Evolutionary conservation across 2,888 invertebrate species (phyloP).

Genomic region (Clitarchus hookeri): DNA sequence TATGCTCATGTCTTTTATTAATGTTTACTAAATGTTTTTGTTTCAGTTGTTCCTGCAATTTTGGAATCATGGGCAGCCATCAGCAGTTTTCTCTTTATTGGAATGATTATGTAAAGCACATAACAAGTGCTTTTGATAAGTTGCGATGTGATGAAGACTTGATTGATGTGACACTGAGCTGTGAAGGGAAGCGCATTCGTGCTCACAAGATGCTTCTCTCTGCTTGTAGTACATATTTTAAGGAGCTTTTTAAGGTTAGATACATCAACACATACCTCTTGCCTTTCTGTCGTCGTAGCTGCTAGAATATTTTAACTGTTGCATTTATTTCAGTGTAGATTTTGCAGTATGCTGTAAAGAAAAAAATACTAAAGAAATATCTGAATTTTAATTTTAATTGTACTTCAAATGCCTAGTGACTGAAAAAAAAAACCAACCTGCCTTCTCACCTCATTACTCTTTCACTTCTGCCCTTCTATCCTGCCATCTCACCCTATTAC

Average conservation of each 20-base stretch:
- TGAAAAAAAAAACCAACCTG: too few species aligned
- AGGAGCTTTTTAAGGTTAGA: slow-evolving; percentile 57
- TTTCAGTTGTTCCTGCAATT: slow-evolving; percentile 9
- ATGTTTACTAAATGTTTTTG: neutral
- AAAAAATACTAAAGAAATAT: too few species aligned
- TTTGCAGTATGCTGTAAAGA: too few species aligned
- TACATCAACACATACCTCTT: neutral
- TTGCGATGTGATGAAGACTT: slow-evolving; percentile 64
- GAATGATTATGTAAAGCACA: slow-evolving; percentile 80
- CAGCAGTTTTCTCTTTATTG: slow-evolving; percentile 85
- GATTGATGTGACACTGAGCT: slow-evolving; percentile 84
- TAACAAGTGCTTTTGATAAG: slow-evolving; percentile 79
- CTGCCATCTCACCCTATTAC: too few species aligned
- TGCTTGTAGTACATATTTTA: slow-evolving; percentile 82
- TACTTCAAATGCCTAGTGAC: too few species aligned
- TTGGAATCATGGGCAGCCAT: slow-evolving; percentile 62
- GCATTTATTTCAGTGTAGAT: neutral
- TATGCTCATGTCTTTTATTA: too few species aligned
- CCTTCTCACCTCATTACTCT: too few species aligned
- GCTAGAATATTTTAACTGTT: neutral
- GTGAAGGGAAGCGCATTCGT: slow-evolving; percentile 80
- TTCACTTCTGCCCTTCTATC: too few species aligned
- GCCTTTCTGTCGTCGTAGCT: neutral
- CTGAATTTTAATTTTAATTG: too few species aligned
- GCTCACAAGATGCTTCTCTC: slow-evolving; percentile 85